Conservation (phyloP, 2,797 vertebrate genomes). For the Tympanoctomys barrerae region DNA sequence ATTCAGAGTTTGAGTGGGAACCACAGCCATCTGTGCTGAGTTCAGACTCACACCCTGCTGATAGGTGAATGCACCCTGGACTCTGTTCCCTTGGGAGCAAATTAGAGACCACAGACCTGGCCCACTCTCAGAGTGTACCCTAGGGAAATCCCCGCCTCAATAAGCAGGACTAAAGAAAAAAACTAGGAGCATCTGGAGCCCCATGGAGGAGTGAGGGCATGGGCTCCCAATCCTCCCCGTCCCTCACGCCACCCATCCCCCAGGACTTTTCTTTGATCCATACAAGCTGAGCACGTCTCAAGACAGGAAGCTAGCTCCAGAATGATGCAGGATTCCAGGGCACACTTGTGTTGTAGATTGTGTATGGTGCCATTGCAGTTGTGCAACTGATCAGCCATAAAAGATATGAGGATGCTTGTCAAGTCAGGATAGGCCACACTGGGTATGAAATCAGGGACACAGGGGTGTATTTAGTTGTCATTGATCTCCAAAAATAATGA, state of each 20-base stretch:
- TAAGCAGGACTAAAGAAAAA: neutral
- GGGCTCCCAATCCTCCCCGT: neutral
- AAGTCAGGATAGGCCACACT: neutral
- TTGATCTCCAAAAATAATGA: constrained; percentile 13
- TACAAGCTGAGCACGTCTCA: neutral
- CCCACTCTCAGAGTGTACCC: neutral
- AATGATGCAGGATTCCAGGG: neutral
- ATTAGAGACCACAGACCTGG: neutral
- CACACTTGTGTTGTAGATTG: neutral
- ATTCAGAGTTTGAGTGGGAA: constrained; percentile 19
- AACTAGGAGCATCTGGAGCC: neutral
- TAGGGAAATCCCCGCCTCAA: constrained; percentile 42
- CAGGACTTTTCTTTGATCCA: neutral
- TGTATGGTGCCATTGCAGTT: neutral
- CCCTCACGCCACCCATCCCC: neutral
- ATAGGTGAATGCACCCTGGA: neutral
- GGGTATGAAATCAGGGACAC: neutral
- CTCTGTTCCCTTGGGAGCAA: neutral
- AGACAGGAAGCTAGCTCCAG: constrained; percentile 46
- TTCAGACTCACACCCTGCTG: constrained; percentile 10
- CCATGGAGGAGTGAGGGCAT: neutral
- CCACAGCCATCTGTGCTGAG: neutral
- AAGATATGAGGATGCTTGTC: neutral
- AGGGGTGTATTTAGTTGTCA: neutral
- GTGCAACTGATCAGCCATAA: neutral